These are phyloP conservation scores for Glareola pratincola DNA, from an alignment of 2,113 vertebrate genomes.

Conservation along the genomic window DNA sequence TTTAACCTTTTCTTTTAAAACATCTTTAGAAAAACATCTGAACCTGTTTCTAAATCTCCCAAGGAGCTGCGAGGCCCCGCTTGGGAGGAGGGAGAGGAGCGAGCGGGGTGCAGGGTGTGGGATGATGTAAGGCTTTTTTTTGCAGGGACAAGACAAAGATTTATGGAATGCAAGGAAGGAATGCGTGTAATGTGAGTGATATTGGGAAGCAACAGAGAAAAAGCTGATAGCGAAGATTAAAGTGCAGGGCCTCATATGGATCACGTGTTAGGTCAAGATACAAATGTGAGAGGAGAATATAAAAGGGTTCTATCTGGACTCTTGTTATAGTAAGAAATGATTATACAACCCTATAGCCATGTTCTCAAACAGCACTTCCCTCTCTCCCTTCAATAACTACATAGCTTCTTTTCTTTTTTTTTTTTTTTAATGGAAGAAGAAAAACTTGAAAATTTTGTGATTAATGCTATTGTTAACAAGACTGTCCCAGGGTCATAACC, in stretches of 20 bases:
- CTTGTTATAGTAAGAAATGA: background rate
- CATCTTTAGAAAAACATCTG: background rate
- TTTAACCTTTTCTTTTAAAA: conserved; percentile 22
- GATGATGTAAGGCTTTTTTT: conserved; percentile 30
- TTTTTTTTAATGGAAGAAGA: background rate
- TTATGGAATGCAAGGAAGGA: conserved; percentile 51
- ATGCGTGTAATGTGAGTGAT: conserved; percentile 49
- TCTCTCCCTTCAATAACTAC: background rate
- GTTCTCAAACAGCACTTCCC: background rate
- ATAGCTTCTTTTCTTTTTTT: background rate
- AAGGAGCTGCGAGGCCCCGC: background rate
- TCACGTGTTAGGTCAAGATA: conserved; percentile 12
- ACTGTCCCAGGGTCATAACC: background rate
- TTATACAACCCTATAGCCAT: background rate
- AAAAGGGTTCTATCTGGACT: background rate
- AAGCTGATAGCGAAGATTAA: conserved; percentile 48
- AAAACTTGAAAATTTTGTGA: background rate
- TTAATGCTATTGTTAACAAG: background rate
- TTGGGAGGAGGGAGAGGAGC: background rate
- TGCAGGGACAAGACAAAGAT: conserved; percentile 58
- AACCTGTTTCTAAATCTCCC: background rate
- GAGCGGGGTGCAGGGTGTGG: background rate
- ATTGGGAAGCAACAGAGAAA: conserved; percentile 33
- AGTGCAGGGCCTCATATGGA: background rate
- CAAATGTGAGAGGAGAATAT: conserved; percentile 12